Base-by-base conservation (phyloP, 1,140 invertebrate species). In the Radopholus similis region DNA sequence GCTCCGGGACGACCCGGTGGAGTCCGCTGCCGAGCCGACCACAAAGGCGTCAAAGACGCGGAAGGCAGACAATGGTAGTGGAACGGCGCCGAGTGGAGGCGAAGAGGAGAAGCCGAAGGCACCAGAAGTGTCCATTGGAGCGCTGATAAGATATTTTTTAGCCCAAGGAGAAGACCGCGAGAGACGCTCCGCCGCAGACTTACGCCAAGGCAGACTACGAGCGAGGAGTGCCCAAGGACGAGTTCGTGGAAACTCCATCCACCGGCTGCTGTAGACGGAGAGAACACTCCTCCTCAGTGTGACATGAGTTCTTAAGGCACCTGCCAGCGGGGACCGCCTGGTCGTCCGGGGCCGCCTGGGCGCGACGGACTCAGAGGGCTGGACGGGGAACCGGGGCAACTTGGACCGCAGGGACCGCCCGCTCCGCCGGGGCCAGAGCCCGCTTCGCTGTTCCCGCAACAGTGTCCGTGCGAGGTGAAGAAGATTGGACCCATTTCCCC, bases 231-330 rank as follows among this genome's bases (percentile, higher is more conserved):
- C 56, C n/a, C 28, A 66, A 34, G n/a, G 74, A 77, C 54, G 74
- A 76, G 53, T 77, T 76, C 47, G 76, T 76, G 23, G 72, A 76
- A 38, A 75, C 74, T n/a, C 75, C 73, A 6, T 75, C 76, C 15
- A 78, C 71, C 11, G 73, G 75, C 35, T 77, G 76, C 64, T 77
- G 76, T 58, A 62, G 15, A 18, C 9, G 2, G 26, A 26, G 1
- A 26, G n/a, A 8, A 5, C 9, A 51, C 13, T 11, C 30, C 30
- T 1, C 23, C 21, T 0, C 15, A 51, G 13, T 51, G 47, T 5
- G 44, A 47, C 44, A 47, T 60, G 5, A 15, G 8, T 11, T 15
- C n/a, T 59, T 62, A 26, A 62, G 59, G 59, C 30, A 63, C 76
- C 1, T 77, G 76, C 37, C 73, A 76, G 54, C 73, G 76, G 35